Evolutionary conservation across 1,140 invertebrate species (phyloP).

Genomic region (Dreissena rostriformis): DNA sequence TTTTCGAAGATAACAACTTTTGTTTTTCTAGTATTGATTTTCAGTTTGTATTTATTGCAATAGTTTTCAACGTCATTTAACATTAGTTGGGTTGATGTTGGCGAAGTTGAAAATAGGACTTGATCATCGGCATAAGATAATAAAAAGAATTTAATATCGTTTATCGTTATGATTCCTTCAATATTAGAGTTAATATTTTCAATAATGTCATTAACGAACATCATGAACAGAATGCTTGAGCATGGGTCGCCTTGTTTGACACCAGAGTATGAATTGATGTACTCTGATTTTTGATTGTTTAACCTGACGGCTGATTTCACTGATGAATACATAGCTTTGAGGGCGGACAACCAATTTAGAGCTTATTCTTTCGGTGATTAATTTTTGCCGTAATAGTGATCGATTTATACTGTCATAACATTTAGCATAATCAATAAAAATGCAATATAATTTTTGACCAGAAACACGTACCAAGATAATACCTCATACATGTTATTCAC

Average conservation of each 20-base stretch:
- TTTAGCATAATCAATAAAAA: constrained; percentile 8
- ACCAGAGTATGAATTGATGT: not conserved
- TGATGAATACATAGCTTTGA: not conserved
- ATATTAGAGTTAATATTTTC: constrained; percentile 13
- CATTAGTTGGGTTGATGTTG: not conserved
- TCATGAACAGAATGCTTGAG: constrained; percentile 12
- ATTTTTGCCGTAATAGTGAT: not conserved
- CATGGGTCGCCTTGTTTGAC: constrained; percentile 33
- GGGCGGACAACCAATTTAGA: not conserved
- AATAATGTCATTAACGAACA: constrained; percentile 35
- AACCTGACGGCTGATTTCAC: constrained; percentile 3
- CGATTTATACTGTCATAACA: constrained; percentile 11
- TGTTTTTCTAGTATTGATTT: constrained; percentile 21
- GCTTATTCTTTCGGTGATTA: constrained; percentile 6
- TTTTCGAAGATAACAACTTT: constrained; percentile 9
- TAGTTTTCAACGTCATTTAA: constrained; percentile 4
- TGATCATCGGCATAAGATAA: constrained; percentile 21
- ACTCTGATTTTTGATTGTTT: not conserved
- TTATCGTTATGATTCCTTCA: constrained; percentile 4
- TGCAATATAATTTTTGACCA: constrained; percentile 12
- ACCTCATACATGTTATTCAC: too few species aligned
- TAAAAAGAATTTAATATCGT: constrained; percentile 15
- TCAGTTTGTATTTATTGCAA: constrained; percentile 7
- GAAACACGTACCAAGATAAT: too few species aligned
- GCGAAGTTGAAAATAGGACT: not conserved